Conservation (phyloP, 2,888 invertebrate genomes). For the Brenthis ino region DNA sequence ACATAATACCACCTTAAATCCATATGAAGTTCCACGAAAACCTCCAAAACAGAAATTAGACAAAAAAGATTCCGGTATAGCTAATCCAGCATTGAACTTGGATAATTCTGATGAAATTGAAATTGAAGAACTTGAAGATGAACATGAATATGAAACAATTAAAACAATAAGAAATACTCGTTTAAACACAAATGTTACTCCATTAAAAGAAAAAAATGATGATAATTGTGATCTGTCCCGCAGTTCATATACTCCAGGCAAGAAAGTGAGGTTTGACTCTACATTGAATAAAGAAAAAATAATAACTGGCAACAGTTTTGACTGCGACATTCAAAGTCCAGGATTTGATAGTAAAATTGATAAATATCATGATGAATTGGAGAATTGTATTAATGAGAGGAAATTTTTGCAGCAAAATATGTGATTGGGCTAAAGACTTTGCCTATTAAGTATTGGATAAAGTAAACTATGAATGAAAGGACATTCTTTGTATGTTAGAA, state of each 20-base stretch:
- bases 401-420: slow-evolving; percentile 76
- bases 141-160: slow-evolving; percentile 73
- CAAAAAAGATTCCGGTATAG: slow-evolving; percentile 67
- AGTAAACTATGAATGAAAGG: too few species aligned
- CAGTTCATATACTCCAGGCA: slow-evolving; percentile 66
- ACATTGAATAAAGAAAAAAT: slow-evolving; percentile 75
- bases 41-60: slow-evolving; percentile 57
- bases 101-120: slow-evolving; percentile 77
- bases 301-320: slow-evolving; percentile 77
- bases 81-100: slow-evolving; percentile 71
- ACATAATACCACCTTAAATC: slow-evolving; percentile 61
- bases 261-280: slow-evolving; percentile 76
- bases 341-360: slow-evolving; percentile 75
- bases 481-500: too few species aligned
- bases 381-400: slow-evolving; percentile 78
- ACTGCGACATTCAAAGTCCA: slow-evolving; percentile 69
- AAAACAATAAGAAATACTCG: slow-evolving; percentile 72
- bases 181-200: slow-evolving; percentile 73
- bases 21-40: slow-evolving; percentile 76
- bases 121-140: slow-evolving; percentile 65
- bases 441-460: too few species aligned
- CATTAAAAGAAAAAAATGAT: slow-evolving; percentile 57
- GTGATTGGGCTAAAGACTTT: slow-evolving; percentile 43
- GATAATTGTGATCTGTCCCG: slow-evolving; percentile 59
- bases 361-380: slow-evolving; percentile 76